phyloP scores from a whole-genome alignment of 2,113 vertebrate genomes.

The Dicaeum eximium region DNA sequence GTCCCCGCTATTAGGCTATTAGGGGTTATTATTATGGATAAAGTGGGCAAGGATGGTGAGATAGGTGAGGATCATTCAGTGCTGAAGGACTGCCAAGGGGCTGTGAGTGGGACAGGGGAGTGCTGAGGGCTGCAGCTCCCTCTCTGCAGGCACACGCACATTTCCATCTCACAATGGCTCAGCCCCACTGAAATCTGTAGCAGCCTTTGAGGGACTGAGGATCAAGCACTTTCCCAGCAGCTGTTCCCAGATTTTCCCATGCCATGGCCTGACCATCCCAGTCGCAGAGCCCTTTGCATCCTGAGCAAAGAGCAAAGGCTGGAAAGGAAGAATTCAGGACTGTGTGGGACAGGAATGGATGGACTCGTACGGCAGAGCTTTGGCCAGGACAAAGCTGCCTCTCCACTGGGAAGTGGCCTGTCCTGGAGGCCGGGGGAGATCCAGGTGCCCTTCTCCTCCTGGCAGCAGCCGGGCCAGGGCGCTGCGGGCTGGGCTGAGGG shows the following conservation, averaged over 20 bases:
- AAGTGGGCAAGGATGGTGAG: not conserved
- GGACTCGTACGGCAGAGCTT: accelerated
- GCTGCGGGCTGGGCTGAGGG: not conserved
- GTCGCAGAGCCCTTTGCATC: accelerated
- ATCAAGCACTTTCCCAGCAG: not conserved
- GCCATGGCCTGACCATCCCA: not conserved
- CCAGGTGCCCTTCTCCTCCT: not conserved
- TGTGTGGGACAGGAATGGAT: accelerated
- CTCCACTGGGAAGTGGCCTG: not conserved
- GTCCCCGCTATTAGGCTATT: not conserved
- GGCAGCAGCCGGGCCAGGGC: not conserved
- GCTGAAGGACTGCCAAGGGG: not conserved
- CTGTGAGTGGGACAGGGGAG: not conserved
- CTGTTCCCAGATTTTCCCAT: not conserved
- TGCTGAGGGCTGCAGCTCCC: not conserved
- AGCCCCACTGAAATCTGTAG: not conserved
- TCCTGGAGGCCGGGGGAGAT: not conserved
- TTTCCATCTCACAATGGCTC: accelerated
- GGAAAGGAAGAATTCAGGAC: not conserved
- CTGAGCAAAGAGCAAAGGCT: not conserved
- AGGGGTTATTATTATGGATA: not conserved
- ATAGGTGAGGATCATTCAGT: not conserved
- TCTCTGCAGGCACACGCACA: not conserved
- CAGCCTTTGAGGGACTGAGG: not conserved
- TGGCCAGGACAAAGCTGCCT: not conserved